Percentiles rank a stretch among this genome's conserved stretches.
Conservation (phyloP, 2,113 vertebrate species). For the Columba livia region DNA sequence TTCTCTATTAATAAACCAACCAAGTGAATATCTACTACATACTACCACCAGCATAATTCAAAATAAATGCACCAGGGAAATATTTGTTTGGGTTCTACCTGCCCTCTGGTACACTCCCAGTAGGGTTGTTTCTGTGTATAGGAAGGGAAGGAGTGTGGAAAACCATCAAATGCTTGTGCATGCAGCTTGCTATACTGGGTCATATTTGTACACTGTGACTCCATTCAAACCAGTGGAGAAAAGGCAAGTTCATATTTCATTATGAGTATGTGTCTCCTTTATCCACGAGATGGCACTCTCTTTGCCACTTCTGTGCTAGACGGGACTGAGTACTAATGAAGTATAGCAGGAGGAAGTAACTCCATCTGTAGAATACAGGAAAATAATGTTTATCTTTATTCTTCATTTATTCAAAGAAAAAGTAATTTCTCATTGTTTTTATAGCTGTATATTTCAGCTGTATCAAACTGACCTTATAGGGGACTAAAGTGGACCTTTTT, state of each 20-base stretch:
- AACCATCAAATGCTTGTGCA: neutral
- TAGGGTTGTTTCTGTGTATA: neutral
- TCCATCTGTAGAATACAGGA: neutral
- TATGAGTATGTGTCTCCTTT: constrained; percentile 11
- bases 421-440: neutral
- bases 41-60: neutral
- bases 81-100: neutral
- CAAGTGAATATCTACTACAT: neutral
- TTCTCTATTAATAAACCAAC: constrained; percentile 2
- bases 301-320: constrained; percentile 15
- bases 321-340: neutral
- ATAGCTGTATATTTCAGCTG: neutral
- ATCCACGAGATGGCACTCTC: constrained; percentile 75
- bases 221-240: neutral
- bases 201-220: neutral
- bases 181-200: neutral
- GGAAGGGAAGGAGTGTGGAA: neutral
- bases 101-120: neutral
- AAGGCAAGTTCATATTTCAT: neutral
- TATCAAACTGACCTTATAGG: neutral
- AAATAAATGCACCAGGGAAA: neutral
- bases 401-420: neutral
- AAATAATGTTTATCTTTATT: neutral
- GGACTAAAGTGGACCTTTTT: neutral
- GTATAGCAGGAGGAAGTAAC: neutral